Percentiles rank a stretch among this genome's conserved stretches.
phyloP scores from a whole-genome alignment of 1,140 invertebrate genomes.

The Polypedilum pembai region DNA sequence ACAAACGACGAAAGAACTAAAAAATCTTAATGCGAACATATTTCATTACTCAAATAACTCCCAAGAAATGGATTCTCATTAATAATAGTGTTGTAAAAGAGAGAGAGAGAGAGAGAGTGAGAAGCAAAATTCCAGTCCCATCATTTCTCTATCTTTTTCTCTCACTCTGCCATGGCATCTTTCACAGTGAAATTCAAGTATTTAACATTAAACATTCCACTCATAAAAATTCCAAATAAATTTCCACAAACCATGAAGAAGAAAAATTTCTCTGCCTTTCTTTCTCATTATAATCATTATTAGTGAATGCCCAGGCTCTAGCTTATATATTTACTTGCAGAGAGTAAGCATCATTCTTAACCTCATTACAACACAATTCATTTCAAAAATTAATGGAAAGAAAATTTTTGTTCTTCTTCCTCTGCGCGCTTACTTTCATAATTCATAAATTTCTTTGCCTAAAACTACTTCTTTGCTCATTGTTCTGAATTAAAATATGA shows the following conservation, averaged over 20 bases:
- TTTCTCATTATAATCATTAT: neutral
- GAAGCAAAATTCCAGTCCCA: neutral
- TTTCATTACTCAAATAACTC: constrained; percentile 13
- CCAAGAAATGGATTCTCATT: constrained; percentile 5
- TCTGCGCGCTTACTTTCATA: neutral
- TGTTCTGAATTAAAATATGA: no score
- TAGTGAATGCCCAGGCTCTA: neutral
- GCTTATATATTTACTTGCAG: neutral
- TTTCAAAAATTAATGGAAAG: constrained; percentile 5
- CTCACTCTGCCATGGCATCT: neutral
- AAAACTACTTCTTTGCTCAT: no score
- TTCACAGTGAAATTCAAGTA: neutral
- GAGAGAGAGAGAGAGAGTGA: neutral
- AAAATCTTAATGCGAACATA: constrained; percentile 9
- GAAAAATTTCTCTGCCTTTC: neutral
- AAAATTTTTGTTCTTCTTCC: neutral
- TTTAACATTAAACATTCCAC: neutral
- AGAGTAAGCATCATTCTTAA: neutral
- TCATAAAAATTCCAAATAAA: constrained; percentile 15
- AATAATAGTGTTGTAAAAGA: neutral
- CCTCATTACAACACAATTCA: neutral
- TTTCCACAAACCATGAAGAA: neutral
- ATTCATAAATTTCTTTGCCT: no score
- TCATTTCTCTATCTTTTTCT: neutral
- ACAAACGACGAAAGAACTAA: neutral